Conservation (phyloP, 2,113 vertebrate species). For the Columba janthina region DNA sequence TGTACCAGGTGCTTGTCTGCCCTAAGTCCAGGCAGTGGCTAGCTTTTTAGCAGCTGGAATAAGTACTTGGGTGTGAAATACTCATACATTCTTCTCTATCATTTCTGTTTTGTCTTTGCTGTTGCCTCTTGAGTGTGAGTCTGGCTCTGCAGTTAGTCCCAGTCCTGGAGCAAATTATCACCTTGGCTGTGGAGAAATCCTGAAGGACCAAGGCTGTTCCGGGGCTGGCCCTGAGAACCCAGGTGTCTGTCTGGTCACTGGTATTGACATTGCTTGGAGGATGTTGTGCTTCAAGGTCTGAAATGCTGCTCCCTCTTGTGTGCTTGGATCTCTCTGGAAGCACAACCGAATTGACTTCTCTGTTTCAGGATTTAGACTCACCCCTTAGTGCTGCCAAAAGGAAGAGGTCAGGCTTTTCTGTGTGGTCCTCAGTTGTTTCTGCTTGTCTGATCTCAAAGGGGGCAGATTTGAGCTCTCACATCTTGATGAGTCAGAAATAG, state of each 20-base stretch:
- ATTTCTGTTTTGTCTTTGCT: neutral
- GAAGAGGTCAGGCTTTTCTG: neutral
- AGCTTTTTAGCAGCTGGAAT: neutral
- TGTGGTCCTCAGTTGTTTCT: accelerated
- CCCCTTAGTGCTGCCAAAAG: neutral
- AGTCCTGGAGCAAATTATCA: neutral
- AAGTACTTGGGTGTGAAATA: neutral
- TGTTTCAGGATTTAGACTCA: neutral
- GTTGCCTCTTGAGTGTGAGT: accelerated
- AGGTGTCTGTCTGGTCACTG: neutral
- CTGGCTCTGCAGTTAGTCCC: neutral
- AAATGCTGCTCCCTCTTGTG: neutral
- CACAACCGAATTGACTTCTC: neutral
- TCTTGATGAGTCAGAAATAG: neutral
- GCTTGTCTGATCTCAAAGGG: neutral
- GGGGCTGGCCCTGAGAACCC: neutral
- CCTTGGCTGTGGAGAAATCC: neutral
- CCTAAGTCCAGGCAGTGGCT: neutral
- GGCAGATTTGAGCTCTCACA: neutral
- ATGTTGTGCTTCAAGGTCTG: neutral
- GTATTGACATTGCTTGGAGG: neutral
- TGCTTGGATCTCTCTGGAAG: accelerated
- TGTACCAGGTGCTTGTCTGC: neutral
- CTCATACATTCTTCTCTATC: neutral
- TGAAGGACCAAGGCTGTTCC: neutral